These are phyloP conservation scores for Phrynocephalus guinanensis DNA, from an alignment of 2,797 vertebrate species.

Conservation along the genomic window DNA sequence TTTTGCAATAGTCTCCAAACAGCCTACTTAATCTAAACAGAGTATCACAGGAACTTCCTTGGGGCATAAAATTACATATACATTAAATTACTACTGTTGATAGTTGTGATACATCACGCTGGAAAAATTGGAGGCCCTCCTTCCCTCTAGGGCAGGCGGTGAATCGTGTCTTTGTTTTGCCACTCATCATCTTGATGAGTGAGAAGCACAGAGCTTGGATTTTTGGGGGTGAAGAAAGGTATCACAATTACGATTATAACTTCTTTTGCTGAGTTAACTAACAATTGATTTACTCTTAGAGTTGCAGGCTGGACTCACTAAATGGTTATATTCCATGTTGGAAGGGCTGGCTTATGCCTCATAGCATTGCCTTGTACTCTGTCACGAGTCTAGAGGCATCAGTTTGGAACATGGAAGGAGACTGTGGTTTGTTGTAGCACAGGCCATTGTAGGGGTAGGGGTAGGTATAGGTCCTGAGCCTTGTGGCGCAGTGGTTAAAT, in stretches of 20 bases:
- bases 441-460: no score
- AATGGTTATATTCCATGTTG: neutral
- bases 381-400: no score
- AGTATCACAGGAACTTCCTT: neutral
- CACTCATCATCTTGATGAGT: neutral
- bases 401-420: no score
- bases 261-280: no score
- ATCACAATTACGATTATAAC: no score
- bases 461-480: no score
- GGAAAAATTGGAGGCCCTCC: conserved; percentile 15
- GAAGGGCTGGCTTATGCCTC: neutral
- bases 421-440: no score
- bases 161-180: neutral
- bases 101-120: neutral
- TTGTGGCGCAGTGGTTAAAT: no score
- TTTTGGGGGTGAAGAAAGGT: no score
- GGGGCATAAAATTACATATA: neutral
- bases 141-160: conserved; percentile 6
- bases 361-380: no score
- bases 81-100: neutral
- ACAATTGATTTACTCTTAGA: no score
- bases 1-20: neutral
- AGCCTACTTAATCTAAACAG: conserved; percentile 5
- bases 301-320: neutral
- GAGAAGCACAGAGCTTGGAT: neutral